phyloP scores from a whole-genome alignment of 2,888 invertebrate genomes.

The Pyrochroa serraticornis region DNA sequence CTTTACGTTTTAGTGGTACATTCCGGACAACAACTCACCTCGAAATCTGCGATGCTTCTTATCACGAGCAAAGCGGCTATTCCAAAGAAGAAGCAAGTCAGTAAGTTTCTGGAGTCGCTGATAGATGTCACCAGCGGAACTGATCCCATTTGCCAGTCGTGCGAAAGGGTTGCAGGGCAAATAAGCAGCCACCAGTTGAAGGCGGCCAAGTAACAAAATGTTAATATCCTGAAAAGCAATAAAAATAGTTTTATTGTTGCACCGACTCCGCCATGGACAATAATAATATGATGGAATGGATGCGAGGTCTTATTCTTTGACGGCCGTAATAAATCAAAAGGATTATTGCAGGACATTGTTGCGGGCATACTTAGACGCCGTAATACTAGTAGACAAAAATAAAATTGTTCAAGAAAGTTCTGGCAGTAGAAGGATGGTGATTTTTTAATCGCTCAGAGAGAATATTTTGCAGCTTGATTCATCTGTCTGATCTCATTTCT shows the following conservation, averaged over 20 bases:
- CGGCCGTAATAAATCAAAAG: too few relatives aligned
- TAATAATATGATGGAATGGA: too few relatives aligned
- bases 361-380: too few relatives aligned
- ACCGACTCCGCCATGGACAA: too few relatives aligned
- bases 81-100: slow-evolving; percentile 72
- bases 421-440: too few relatives aligned
- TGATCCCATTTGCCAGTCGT: slow-evolving; percentile 92
- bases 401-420: too few relatives aligned
- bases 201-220: slow-evolving; percentile 81
- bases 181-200: slow-evolving; percentile 86
- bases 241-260: not conserved
- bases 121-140: slow-evolving; percentile 77
- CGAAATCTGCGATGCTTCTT: slow-evolving; percentile 69
- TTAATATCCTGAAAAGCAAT: slow-evolving; percentile 70
- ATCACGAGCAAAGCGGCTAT: slow-evolving; percentile 67
- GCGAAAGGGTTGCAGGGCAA: slow-evolving; percentile 77
- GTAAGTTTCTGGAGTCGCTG: slow-evolving; percentile 74
- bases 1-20: not conserved
- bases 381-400: too few relatives aligned
- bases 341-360: too few relatives aligned
- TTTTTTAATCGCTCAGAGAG: too few relatives aligned
- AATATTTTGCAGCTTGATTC: too few relatives aligned
- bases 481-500: too few relatives aligned
- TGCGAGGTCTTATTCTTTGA: too few relatives aligned
- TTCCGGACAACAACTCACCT: slow-evolving; percentile 60